Evolutionary conservation across 1,140 invertebrate genomes (phyloP), one percentile per base, ranked within the genome.

Genomic region (Lepidurus couesii): DNA sequence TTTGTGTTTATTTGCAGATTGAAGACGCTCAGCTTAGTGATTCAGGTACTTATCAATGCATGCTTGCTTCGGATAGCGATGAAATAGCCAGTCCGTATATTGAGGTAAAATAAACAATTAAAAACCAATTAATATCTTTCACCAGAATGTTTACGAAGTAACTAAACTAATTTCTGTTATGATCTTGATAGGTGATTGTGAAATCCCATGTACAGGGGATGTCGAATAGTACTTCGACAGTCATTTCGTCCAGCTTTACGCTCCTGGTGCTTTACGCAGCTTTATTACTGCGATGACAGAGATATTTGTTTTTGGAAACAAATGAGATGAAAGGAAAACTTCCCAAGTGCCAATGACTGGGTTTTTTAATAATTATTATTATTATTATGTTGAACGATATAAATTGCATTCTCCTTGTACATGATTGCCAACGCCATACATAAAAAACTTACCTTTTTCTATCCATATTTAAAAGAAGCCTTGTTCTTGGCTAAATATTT

Each of bases 41-140:
- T 65, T 65, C 53, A 65, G 53, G 53, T 65, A 65, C 53, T 65
- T 65, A 65, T 16, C 53, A 65, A 65, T 65, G 53, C 21, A 13
- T 4, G 21, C 53, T 65, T 13, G 53, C 53, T 65, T 65, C 53
- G 3, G 53, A 65, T 11, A 65, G 21, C 47, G 53, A 65, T 13
- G 53, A 65, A 65, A 65, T 21, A 13, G 53, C 53, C 13, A 21
- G 53, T 65, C 53, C 53, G 13, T 21, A n/a, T 65, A 65, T 65
- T 65, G 53, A 65, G 53, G 53, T 65, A 65, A 16, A 4, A n/a
- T 21, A 7, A 7, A 65, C n/a, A 4, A 1, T 47, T 47, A 65
- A 1, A 65, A 16, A 11, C 1, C 47, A 65, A 11, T 65, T 7
- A 11, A 65, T 65, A 11, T 65, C 4, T 9, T 11, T 9, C 1